These are phyloP conservation scores for Ametastegia equiseti DNA, from an alignment of 2,888 invertebrate genomes.

Conservation along the genomic window DNA sequence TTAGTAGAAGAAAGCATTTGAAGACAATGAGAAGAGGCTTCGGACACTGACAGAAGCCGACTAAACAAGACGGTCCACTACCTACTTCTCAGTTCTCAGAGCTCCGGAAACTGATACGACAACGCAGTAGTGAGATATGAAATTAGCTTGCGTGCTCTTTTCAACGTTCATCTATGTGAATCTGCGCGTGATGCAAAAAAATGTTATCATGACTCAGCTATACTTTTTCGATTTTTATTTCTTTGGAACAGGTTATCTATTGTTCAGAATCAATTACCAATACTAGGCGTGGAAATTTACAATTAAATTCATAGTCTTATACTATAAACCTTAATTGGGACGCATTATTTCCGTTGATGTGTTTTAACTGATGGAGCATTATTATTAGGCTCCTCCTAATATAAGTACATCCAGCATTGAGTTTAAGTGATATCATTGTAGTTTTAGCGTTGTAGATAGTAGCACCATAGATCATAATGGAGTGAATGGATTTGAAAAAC, in stretches of 20 bases:
- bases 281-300: neutral
- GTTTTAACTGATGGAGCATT: neutral
- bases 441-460: slow-evolving; percentile 27
- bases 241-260: neutral
- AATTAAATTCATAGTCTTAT: neutral
- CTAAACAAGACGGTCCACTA: slow-evolving; percentile 58
- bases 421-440: neutral
- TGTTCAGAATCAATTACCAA: neutral
- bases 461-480: slow-evolving; percentile 27
- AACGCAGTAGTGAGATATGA: slow-evolving; percentile 23
- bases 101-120: slow-evolving; percentile 45
- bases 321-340: neutral
- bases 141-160: slow-evolving; percentile 20
- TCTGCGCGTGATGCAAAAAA: neutral
- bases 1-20: neutral
- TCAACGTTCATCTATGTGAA: neutral
- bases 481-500: neutral
- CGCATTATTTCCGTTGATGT: neutral
- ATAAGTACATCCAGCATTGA: neutral
- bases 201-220: neutral
- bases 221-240: neutral
- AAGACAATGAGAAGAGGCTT: slow-evolving; percentile 25
- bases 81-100: slow-evolving; percentile 30
- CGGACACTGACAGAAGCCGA: slow-evolving; percentile 57
- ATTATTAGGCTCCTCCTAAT: neutral